Evolutionary conservation across 2,797 vertebrate species (phyloP).

Genomic region (Intellagama lesueurii): DNA sequence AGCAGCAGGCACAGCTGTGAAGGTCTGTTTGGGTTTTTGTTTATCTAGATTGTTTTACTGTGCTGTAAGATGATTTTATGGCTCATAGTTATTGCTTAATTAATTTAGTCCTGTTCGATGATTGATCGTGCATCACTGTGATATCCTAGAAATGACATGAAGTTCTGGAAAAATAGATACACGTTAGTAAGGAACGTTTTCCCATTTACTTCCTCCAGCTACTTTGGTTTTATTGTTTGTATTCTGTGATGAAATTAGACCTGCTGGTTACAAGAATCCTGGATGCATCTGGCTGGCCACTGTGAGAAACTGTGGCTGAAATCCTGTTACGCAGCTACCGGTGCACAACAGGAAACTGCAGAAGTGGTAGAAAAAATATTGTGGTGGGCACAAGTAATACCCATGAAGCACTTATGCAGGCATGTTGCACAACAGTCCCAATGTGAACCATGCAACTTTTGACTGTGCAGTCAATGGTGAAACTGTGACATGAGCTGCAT

Average conservation of each 20-base stretch:
- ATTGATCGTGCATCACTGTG: background rate
- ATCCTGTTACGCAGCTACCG: no score
- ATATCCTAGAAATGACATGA: background rate
- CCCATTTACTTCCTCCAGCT: background rate
- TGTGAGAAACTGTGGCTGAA: background rate
- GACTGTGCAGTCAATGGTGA: no score
- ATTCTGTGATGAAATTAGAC: background rate
- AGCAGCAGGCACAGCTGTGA: background rate
- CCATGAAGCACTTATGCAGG: no score
- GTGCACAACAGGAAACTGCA: no score
- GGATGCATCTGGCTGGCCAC: background rate
- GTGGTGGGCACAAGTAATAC: no score
- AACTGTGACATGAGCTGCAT: no score
- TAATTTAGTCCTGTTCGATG: background rate
- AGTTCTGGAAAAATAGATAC: background rate
- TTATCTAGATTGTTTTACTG: background rate
- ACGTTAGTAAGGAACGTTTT: background rate
- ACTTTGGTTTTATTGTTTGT: background rate
- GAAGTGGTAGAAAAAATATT: no score
- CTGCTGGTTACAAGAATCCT: background rate
- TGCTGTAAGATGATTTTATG: slow-evolving; percentile 6
- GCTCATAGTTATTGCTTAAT: background rate
- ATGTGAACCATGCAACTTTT: no score
- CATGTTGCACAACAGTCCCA: no score
- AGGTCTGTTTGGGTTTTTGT: background rate